Evolutionary conservation across 2,797 vertebrate genomes (phyloP).

Genomic region (Paratrypauchen microcephalus): DNA sequence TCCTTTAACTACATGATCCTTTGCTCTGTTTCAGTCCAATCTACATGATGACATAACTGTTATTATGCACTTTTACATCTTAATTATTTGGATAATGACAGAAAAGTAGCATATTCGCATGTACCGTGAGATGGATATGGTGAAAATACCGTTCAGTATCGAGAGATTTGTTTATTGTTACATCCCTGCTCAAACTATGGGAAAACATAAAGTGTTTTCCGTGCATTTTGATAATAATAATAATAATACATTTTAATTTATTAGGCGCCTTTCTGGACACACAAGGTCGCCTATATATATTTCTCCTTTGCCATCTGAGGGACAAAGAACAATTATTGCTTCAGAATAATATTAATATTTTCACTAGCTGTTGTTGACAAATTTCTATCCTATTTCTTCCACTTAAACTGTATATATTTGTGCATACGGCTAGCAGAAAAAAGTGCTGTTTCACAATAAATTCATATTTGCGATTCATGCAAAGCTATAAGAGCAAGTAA

Average conservation of each 20-base stretch:
- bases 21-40: too few species aligned
- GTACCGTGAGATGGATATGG: too few species aligned
- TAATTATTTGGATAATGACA: too few species aligned
- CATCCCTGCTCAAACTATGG: conserved; percentile 32
- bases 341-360: background rate
- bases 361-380: background rate
- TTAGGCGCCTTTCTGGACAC: too few species aligned
- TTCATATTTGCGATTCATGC: background rate
- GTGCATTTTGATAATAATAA: conserved; percentile 33
- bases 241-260: too few species aligned
- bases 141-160: too few species aligned
- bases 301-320: conserved; percentile 27
- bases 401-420: background rate
- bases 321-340: conserved; percentile 17
- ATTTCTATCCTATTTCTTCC: background rate
- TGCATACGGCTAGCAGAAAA: background rate
- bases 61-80: too few species aligned
- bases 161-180: too few species aligned
- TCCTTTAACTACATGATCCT: too few species aligned
- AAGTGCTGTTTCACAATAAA: background rate
- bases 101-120: too few species aligned
- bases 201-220: conserved; percentile 41
- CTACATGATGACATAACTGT: too few species aligned
- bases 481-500: background rate
- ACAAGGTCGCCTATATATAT: too few species aligned